These are phyloP conservation scores for Drosophila pachea DNA, from an alignment of 1,140 invertebrate genomes.

Conservation along the genomic window DNA sequence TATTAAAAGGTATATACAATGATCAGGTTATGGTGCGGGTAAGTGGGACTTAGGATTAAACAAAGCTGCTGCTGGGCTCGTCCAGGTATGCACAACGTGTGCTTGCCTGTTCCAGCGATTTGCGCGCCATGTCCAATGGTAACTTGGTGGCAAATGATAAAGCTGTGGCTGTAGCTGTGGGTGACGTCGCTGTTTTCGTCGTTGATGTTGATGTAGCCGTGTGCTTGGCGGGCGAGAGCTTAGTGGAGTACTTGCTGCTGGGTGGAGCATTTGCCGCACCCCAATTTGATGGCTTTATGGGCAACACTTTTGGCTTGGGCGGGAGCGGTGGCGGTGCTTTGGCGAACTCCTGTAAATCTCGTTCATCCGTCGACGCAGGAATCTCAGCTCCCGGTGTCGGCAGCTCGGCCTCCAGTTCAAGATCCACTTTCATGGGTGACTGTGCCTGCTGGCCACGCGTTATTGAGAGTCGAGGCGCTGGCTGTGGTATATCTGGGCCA, in stretches of 20 bases:
- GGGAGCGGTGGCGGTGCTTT: conserved; percentile 81
- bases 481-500: conserved; percentile 61
- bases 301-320: conserved; percentile 82
- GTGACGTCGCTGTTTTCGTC: conserved; percentile 3
- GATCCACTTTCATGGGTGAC: conserved; percentile 70
- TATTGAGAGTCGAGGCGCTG: conserved; percentile 72
- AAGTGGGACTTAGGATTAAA: conserved; percentile 66
- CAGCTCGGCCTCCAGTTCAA: conserved; percentile 48
- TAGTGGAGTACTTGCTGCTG: conserved; percentile 59
- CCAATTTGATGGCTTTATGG: conserved; percentile 82
- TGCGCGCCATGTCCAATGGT: conserved; percentile 57
- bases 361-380: conserved; percentile 15
- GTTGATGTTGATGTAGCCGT: conserved; percentile 45
- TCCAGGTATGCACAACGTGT: conserved; percentile 81
- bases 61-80: conserved; percentile 83
- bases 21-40: conserved; percentile 21
- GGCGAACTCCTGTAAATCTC: conserved; percentile 50
- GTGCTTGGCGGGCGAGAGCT: conserved; percentile 61
- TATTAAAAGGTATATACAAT: conserved; percentile 37
- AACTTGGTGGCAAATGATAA: conserved; percentile 71
- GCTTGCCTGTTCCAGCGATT: conserved; percentile 53
- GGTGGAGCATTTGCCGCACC: conserved; percentile 58
- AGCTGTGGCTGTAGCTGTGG: conserved; percentile 54
- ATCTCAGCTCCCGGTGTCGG: not conserved
- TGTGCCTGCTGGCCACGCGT: conserved; percentile 47